Conservation (phyloP, 2,888 invertebrate species). For the Spialia ferax region DNA sequence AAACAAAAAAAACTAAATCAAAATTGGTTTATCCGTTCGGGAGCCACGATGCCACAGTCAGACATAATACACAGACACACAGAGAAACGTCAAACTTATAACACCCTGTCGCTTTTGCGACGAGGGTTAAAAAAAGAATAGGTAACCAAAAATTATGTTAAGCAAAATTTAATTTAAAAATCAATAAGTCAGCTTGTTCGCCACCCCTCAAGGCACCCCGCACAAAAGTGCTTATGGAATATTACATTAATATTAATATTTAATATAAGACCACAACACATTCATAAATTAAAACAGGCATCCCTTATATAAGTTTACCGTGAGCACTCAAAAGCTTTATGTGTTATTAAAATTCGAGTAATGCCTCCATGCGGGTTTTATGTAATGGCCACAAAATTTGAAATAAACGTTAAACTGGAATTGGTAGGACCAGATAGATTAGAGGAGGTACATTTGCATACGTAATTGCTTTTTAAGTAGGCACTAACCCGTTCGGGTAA, state of each 20-base stretch:
- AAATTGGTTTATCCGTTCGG: no score
- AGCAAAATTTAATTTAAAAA: no score
- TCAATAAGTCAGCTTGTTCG: no score
- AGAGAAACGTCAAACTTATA: no score
- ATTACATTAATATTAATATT: slow-evolving; percentile 6
- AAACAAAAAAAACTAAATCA: no score
- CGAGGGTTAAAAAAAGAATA: no score
- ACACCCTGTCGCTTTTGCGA: no score
- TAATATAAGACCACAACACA: not conserved
- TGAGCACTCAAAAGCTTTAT: slow-evolving; percentile 24
- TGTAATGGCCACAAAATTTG: slow-evolving; percentile 19
- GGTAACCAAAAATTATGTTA: no score
- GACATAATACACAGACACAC: no score
- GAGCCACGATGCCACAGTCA: no score
- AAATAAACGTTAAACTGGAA: slow-evolving; percentile 10
- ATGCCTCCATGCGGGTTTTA: slow-evolving; percentile 14
- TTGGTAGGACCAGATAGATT: slow-evolving; percentile 17
- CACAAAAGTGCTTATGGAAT: no score
- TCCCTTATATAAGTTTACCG: not conserved
- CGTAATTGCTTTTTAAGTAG: not conserved
- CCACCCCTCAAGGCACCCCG: no score
- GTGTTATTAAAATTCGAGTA: slow-evolving; percentile 26
- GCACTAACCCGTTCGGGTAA: not conserved
- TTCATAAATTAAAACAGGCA: not conserved
- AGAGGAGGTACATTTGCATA: slow-evolving; percentile 12